Percentiles rank a stretch among this genome's conserved stretches.
These are phyloP conservation scores for Pitangus sulphuratus DNA, from an alignment of 2,797 vertebrate species.

Conservation along the genomic window DNA sequence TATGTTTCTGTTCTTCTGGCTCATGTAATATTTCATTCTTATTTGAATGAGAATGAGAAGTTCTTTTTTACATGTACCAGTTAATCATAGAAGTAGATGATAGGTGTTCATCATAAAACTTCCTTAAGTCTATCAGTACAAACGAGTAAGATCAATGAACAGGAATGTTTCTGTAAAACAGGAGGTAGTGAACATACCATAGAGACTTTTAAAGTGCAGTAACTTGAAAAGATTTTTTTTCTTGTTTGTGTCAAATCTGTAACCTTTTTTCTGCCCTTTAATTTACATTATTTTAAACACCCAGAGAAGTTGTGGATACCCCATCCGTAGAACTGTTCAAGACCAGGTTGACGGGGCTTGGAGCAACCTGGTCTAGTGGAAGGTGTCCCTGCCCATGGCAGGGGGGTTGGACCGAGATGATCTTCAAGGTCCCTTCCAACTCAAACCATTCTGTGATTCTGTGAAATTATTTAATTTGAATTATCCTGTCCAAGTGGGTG, in stretches of 20 bases:
- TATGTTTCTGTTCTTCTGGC: not conserved
- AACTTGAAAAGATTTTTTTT: not conserved
- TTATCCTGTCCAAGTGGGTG: not conserved
- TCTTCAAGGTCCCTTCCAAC: not conserved
- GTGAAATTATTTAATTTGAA: fast-evolving
- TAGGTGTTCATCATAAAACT: not conserved
- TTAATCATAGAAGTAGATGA: not conserved
- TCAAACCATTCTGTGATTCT: not conserved
- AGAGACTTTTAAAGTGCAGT: not conserved
- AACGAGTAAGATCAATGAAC: not conserved
- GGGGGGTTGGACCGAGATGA: not conserved
- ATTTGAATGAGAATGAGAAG: not conserved
- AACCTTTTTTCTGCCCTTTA: not conserved
- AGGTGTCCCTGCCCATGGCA: not conserved
- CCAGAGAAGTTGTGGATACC: not conserved
- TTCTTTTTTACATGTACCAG: not conserved
- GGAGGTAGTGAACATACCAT: not conserved
- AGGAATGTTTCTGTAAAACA: not conserved
- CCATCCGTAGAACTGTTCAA: not conserved
- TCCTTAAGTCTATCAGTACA: not conserved
- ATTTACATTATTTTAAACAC: not conserved
- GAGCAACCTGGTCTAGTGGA: not conserved
- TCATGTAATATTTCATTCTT: not conserved
- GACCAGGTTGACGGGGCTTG: not conserved
- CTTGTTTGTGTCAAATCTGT: not conserved